Evolutionary conservation across 2,888 invertebrate species (phyloP), one percentile per base, ranked within the genome.

Genomic region (Apodemia duryi): DNA sequence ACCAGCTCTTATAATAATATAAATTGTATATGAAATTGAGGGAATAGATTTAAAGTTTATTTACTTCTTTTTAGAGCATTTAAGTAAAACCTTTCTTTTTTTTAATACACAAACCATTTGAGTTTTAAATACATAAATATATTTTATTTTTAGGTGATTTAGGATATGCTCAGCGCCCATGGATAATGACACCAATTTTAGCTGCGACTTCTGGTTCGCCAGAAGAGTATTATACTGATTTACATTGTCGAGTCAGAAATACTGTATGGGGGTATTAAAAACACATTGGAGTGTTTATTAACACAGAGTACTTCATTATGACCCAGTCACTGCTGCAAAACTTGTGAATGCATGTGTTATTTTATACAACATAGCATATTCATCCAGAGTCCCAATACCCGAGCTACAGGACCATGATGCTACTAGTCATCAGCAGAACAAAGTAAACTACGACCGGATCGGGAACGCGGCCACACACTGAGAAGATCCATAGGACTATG

Each of bases 201-300:
- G 57, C 60, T 61, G 63, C 66, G 63, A 61, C 28, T 13, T 57
- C 57, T 6, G 52, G 61, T 0, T 51, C 67, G 13, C 52, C 66
- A 13, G 65, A 69, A 41, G 54, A 61, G 7, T 13, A 62, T 28
- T 68, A 68, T 21, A 66, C 65, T 1, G 7, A 60, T 4, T 6
- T n/a, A 61, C 61, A 67, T 7, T 63, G 62, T 35, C 10, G 35
- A 7, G 62, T 62, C 6, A 62, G 49, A 6, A 66, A 63, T 54
- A 64, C 49, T 67, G 68, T 52, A 67, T 70, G 54, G 68, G 69
- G 21, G 60, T 68, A 7, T 51, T 71, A 10, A 7, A 70, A 64
- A 61, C 67, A 21, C 67, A 68, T 62, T 70, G 71, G 71, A 60
- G 70, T 68, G 21, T 21, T 62, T 67, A 38, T 5, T 28, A 52